These are phyloP conservation scores for Acomys russatus DNA, from an alignment of 2,797 vertebrate genomes.

Conservation along the genomic window DNA sequence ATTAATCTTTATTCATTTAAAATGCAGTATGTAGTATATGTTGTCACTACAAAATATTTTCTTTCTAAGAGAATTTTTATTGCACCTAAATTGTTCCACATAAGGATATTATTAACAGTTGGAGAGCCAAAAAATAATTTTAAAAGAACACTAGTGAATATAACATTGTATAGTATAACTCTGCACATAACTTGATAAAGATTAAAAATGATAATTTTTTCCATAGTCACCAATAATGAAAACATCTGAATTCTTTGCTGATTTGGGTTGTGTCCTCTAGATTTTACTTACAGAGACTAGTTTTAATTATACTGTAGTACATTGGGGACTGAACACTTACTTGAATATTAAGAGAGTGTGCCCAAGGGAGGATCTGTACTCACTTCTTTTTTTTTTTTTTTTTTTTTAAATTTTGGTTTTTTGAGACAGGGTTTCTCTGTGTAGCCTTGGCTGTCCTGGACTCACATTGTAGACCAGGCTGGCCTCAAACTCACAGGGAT, in stretches of 20 bases:
- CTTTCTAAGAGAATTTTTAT: background rate
- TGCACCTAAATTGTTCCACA: background rate
- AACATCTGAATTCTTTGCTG: background rate
- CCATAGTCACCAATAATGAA: background rate
- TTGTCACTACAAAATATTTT: background rate
- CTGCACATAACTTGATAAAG: constrained; percentile 18
- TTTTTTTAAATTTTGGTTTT: too few relatives aligned
- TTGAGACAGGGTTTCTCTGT: too few relatives aligned
- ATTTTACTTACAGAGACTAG: background rate
- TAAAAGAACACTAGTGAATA: background rate
- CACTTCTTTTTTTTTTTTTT: background rate
- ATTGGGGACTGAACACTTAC: background rate
- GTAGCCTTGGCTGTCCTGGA: too few relatives aligned
- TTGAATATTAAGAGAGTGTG: background rate
- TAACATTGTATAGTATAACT: background rate
- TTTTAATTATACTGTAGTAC: background rate
- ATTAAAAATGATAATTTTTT: constrained; percentile 11
- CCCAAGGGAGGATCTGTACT: background rate
- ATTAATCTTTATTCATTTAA: background rate
- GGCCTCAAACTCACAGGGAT: too few relatives aligned
- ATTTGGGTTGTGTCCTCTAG: background rate
- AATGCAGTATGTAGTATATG: background rate
- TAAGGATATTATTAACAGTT: background rate
- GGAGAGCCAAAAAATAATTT: background rate
- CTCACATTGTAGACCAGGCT: too few relatives aligned